Conservation (phyloP, 2,888 invertebrate species). For the Synergus laeviventris region DNA sequence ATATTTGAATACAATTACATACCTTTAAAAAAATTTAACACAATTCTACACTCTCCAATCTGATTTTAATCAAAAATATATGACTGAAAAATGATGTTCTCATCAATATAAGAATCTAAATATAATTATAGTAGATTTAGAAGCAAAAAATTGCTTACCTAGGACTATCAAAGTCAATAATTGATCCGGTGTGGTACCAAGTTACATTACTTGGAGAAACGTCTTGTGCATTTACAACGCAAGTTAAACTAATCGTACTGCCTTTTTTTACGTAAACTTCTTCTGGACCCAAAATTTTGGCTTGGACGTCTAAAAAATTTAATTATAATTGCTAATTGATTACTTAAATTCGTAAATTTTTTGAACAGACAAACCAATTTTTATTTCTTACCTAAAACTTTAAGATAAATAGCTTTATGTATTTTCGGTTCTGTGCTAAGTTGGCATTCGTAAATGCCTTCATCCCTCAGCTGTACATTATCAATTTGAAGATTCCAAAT, state of each 20-base stretch:
- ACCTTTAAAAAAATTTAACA: not conserved
- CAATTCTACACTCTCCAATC: not conserved
- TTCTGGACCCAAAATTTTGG: conserved; percentile 76
- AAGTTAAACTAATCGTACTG: conserved; percentile 77
- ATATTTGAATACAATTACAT: conserved; percentile 25
- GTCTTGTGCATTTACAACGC: conserved; percentile 78
- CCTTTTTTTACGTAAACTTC: conserved; percentile 77
- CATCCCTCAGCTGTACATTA: conserved; percentile 79
- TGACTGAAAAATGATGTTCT: not conserved
- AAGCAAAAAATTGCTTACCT: conserved; percentile 58
- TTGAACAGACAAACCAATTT: conserved; percentile 41
- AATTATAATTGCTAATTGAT: not conserved
- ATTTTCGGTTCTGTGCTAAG: conserved; percentile 93
- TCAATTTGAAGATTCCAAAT: conserved; percentile 79
- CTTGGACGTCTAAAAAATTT: conserved; percentile 75
- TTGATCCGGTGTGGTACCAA: conserved; percentile 89
- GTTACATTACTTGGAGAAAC: conserved; percentile 84
- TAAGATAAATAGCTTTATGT: conserved; percentile 87
- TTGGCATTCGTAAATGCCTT: conserved; percentile 89
- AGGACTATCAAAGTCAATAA: conserved; percentile 88
- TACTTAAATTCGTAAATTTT: conserved; percentile 35
- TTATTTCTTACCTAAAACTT: conserved; percentile 84
- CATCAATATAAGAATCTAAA: not conserved
- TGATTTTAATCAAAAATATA: not conserved
- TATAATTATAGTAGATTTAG: not conserved